Base-by-base conservation (phyloP, 2,888 invertebrate genomes). In the Cistogaster globosa region DNA sequence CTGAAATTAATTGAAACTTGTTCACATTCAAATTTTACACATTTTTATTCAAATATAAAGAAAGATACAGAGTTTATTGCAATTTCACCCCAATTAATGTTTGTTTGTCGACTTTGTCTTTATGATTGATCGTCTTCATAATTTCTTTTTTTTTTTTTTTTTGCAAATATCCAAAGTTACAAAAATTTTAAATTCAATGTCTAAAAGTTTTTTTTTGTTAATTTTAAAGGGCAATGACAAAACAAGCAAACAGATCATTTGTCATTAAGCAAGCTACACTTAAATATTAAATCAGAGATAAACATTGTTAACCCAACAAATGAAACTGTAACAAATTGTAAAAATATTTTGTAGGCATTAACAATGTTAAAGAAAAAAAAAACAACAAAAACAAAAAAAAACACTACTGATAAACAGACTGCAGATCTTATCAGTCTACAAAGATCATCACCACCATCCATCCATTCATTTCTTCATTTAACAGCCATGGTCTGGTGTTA, bases 311-410 rank as follows among this genome's bases (percentile, higher is more conserved):
- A 53, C 53, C 71, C 16, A 82, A 62, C 48, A 82, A 75, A 79
- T 57, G 79, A 82, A 85, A 85, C 78, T 85, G 82, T 82, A 85
- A 85, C 85, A 85, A 85, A 85, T 78, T 67, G 75, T 79, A 79
- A 78, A 85, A 85, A 79, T 78, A 79, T 79, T 85, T 85, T 82
- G 32, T 69, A 82, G 71, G 79, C 82, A 85, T 82, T 78, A 79
- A 75, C 78, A 85, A 55, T 22, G n/a, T 0, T 32, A 58, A 36
- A 32, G 55, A 36, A 32, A 26, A 68, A 6, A 22, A 60, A 14
- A 48, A 60, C 9, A 51, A 58, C 48, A 51, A 26, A n/a, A n/a
- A n/a, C n/a, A n/a, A n/a, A n/a, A n/a, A 26, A 4, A 1, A 26
- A 22, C 9, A 26, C 7, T 8, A 48, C 18, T 9, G 32, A 67